Evolutionary conservation across 2,797 vertebrate species (phyloP), one percentile per base, ranked within the genome.

Genomic region (Arnoldichthys spilopterus): DNA sequence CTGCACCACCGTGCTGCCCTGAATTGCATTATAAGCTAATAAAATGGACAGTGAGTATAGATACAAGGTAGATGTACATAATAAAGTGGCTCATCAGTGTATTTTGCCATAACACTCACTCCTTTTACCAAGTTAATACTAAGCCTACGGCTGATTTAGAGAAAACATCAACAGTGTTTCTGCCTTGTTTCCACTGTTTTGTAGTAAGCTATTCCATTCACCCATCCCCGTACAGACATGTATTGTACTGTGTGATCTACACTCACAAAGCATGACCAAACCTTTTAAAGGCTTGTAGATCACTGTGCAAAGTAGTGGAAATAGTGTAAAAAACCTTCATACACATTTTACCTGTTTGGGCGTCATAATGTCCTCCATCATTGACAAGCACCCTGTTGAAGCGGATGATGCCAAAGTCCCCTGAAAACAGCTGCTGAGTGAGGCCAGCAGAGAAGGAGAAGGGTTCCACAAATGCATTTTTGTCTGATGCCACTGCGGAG

Each of bases 321-420:
- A n/a, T n/a, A n/a, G n/a, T n/a, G n/a, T n/a, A n/a, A n/a, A n/a
- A n/a, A n/a, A n/a, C n/a, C n/a, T n/a, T n/a, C n/a, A n/a, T n/a
- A n/a, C n/a, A n/a, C n/a, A n/a, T n/a, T 70, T 85, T 92, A 99
- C 98, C 98, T 88, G 97, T 97, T 16, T 84, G 83, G 1, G 97
- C 93, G 84, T 93, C 92, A n/a, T 99, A 99, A 67, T 97, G 94
- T 28, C 94, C 94, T 0, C 98, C 98, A 0, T 99, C 98, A 1
- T 99, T 99, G 72, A 99, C 95, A 2, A 99, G 91, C 67, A 99
- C 95, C 87, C 93, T 96, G 91, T 99, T 96, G 70, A 99, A 99
- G 75, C 91, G 93, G 82, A 99, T 94, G 32, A 96, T 87, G 0
- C 96, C 96, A 0, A 93, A 92, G 0, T 95, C 94, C 1, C 91